Evolutionary conservation across 2,797 vertebrate genomes (phyloP).

Genomic region (Pyrocephalus nanus): DNA sequence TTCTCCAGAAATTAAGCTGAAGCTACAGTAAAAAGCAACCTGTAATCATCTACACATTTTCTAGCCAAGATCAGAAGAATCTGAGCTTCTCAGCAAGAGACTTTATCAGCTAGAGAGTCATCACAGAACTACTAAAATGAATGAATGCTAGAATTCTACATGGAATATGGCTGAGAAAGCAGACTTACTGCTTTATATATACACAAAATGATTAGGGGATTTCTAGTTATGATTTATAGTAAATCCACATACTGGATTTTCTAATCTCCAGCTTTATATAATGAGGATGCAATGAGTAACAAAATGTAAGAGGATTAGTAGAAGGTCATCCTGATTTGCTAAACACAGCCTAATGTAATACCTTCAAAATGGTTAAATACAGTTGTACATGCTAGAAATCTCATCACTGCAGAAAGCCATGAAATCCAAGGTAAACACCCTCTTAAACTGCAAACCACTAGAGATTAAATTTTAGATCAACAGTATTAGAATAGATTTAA

Average conservation of each 20-base stretch:
- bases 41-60: neutral
- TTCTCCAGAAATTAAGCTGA: neutral
- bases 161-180: neutral
- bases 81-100: neutral
- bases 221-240: conserved; percentile 32
- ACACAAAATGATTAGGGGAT: conserved; percentile 21
- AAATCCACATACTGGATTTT: conserved; percentile 23
- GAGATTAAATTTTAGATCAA: neutral
- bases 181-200: neutral
- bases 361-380: neutral
- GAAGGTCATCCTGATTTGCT: conserved; percentile 36
- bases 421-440: neutral
- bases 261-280: conserved; percentile 53
- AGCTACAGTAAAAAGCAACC: neutral
- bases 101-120: neutral
- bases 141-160: neutral
- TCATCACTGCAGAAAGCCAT: neutral
- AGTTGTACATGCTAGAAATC: neutral
- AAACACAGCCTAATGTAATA: neutral
- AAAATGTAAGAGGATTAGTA: conserved; percentile 51
- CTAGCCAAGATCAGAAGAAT: neutral
- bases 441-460: neutral
- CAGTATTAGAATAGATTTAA: neutral
- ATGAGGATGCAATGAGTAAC: conserved; percentile 48
- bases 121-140: neutral